Percentiles rank a stretch among this genome's conserved stretches.
Evolutionary conservation across 2,797 vertebrate genomes (phyloP).

Genomic region (Cynodonichthys magdalenae): DNA sequence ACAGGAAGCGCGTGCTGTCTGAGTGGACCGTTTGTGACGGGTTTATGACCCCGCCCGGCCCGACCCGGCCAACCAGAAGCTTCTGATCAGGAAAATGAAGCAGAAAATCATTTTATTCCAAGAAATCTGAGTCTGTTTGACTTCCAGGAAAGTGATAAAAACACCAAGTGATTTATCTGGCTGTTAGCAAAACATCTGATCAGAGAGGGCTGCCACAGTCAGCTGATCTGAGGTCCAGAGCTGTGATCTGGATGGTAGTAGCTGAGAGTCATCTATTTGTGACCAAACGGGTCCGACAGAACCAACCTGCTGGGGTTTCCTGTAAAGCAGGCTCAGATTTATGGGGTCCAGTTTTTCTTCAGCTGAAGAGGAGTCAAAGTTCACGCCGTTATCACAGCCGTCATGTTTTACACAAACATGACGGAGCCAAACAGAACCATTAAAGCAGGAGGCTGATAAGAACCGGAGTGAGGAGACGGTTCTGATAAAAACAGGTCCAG

Average conservation of each 20-base stretch:
- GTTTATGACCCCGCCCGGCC: slow-evolving; percentile 40
- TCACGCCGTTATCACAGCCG: slow-evolving; percentile 48
- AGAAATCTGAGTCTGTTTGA: slow-evolving; percentile 1
- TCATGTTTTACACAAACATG: slow-evolving; percentile 24
- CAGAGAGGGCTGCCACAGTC: too few relatives aligned
- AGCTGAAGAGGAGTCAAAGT: too few relatives aligned
- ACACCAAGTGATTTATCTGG: slow-evolving; percentile 1
- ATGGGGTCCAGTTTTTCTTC: too few relatives aligned
- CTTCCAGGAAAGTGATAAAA: slow-evolving; percentile 19
- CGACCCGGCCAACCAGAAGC: too few relatives aligned
- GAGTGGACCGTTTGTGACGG: slow-evolving; percentile 57
- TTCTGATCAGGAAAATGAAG: slow-evolving; percentile 45
- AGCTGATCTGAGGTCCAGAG: too few relatives aligned
- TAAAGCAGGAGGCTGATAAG: slow-evolving; percentile 33
- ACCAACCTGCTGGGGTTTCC: slow-evolving; percentile 42
- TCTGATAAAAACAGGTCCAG: too few relatives aligned
- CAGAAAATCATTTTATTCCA: slow-evolving; percentile 54
- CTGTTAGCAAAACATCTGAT: too few relatives aligned
- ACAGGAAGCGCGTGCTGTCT: slow-evolving; percentile 65
- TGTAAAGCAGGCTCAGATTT: slow-evolving; percentile 18
- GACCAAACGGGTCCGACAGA: too few relatives aligned
- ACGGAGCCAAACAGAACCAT: slow-evolving; percentile 56
- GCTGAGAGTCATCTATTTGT: too few relatives aligned
- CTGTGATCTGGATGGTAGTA: too few relatives aligned
- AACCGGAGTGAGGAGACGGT: background rate